Base-by-base conservation (phyloP, 2,888 invertebrate species). In the Polydrusus cervinus region DNA sequence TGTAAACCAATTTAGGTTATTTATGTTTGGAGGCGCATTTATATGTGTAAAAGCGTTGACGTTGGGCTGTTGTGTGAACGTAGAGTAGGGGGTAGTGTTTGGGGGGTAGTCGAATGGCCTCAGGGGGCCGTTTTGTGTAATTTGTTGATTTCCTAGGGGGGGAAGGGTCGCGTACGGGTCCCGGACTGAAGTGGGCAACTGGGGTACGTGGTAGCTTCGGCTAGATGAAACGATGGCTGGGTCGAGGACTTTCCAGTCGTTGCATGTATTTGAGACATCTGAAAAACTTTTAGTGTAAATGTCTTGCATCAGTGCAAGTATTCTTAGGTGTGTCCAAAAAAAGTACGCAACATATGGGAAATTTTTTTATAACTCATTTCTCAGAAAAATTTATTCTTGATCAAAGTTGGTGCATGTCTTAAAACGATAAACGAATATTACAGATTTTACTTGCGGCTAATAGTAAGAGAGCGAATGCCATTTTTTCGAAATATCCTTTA, bases 201-300 rank as follows among this genome's bases (percentile, higher is more conserved):
- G 86, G 18, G 85, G 82, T 78, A 86, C 77, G 82, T 88, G 88
- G 84, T 88, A 89, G 86, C 88, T 89, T 78, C 92, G 91, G 78
- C 92, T 93, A 78, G 92, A 93, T 78, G 93, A 93, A 86, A 96
- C 92, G 82, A 97, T 97, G 80, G 97, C 97, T 75, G 97, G 97
- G 90, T 98, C 97, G 90, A 97, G 92, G 80, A 95, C 92, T 82
- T 96, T 95, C 96, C 96, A 96, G 88, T 96, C 96, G 81, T 93
- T 89, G 87, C 90, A 92, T 83, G 89, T 89, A 80, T 88, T 89
- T 79, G 87, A 87, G 83, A 88, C 88, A 84, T 88, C 90, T 90
- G 82, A 75, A 76, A 53, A 71, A 40, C n/a, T n/a, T n/a, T n/a
- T n/a, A n/a, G n/a, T n/a, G n/a, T n/a, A n/a, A n/a, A n/a, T n/a